A percentile compares a stretch with the other conserved stretches of the same genome.
Conservation (phyloP, 2,797 vertebrate genomes). For the Phataginus tricuspis region DNA sequence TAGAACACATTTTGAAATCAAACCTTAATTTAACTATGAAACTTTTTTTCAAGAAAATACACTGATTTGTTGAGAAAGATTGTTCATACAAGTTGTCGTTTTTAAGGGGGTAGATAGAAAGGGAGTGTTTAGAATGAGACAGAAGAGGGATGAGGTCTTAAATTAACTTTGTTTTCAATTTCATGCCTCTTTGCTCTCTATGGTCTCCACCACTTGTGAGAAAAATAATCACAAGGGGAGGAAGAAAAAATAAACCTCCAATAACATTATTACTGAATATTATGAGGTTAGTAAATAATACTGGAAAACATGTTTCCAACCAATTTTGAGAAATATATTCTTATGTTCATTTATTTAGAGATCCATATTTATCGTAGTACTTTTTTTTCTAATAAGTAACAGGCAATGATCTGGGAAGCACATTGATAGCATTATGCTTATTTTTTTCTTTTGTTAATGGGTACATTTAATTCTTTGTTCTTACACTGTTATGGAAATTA, state of each 20-base stretch:
- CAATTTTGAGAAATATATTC: conserved; percentile 27
- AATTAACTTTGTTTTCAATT: conserved; percentile 77
- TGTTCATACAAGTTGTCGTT: background rate
- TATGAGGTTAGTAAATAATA: conserved; percentile 36
- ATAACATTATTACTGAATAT: conserved; percentile 47
- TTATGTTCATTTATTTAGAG: conserved; percentile 48
- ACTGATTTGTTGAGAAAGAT: background rate
- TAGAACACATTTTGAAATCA: conserved; percentile 7
- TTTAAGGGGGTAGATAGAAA: background rate
- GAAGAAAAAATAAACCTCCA: conserved; percentile 8
- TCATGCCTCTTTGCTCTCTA: conserved; percentile 65
- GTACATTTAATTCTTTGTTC: background rate
- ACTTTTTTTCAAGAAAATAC: background rate
- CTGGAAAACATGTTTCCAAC: background rate
- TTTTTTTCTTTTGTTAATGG: background rate
- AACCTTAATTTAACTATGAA: background rate
- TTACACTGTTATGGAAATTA: background rate
- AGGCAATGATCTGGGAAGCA: background rate
- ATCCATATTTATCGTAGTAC: background rate
- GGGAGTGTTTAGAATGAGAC: conserved; percentile 4
- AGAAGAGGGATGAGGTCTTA: conserved; percentile 52
- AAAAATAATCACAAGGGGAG: conserved; percentile 47
- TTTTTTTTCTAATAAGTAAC: background rate
- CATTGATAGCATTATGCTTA: background rate
- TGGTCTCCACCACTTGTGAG: conserved; percentile 23